Evolutionary conservation across 2,888 invertebrate species (phyloP).

Genomic region (Tetropium fuscum): DNA sequence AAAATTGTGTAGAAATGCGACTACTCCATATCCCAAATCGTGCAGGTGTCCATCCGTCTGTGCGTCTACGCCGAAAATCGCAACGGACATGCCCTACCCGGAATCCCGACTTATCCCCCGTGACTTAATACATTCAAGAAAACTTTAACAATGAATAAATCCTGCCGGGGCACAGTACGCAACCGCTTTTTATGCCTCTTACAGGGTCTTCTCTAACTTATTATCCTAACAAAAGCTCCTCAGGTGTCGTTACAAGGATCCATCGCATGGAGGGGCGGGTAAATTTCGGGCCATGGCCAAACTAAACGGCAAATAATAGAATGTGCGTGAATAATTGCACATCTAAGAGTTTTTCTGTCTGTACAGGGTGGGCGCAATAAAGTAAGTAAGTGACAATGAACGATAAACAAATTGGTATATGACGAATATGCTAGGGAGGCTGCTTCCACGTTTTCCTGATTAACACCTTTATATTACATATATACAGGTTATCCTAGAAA

Average conservation of each 20-base stretch:
- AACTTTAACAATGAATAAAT: conserved; percentile 8
- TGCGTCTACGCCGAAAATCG: background rate
- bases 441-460: no score
- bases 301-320: conserved; percentile 43
- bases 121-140: conserved; percentile 15
- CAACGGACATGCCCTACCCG: background rate
- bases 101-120: background rate
- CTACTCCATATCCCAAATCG: no score
- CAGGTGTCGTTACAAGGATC: conserved; percentile 38
- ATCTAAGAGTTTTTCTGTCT: conserved; percentile 25
- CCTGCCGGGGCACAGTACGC: background rate
- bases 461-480: no score
- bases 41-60: no score
- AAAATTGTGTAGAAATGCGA: no score
- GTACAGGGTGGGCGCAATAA: background rate
- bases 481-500: no score
- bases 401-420: no score
- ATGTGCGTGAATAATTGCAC: conserved; percentile 55
- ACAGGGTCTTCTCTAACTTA: conserved; percentile 19
- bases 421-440: no score
- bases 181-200: conserved; percentile 15
- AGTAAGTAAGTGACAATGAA: no score
- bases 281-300: conserved; percentile 38
- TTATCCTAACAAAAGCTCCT: conserved; percentile 40
- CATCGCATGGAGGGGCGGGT: conserved; percentile 37